A percentile compares a stretch with the other conserved stretches of the same genome.
Conservation (phyloP, 2,888 invertebrate genomes). For the Tanytarsus gracilentus region DNA sequence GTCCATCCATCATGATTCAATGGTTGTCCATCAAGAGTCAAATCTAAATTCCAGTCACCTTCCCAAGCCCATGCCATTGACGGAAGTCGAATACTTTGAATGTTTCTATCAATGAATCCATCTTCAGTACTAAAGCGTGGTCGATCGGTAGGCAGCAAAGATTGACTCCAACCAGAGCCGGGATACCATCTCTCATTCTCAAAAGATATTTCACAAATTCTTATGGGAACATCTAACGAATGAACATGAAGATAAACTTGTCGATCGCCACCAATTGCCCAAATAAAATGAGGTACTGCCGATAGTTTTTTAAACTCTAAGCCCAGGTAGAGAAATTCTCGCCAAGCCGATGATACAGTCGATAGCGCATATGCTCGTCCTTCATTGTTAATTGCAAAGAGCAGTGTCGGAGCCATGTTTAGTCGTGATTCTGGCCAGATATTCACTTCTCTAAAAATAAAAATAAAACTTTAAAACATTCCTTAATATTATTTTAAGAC, state of each 20-base stretch:
- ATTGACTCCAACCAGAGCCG: conserved; percentile 74
- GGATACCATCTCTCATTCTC: conserved; percentile 94
- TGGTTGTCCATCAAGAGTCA: conserved; percentile 75
- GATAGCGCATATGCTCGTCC: conserved; percentile 79
- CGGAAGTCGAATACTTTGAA: conserved; percentile 74
- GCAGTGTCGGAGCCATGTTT: conserved; percentile 60
- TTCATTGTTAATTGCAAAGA: conserved; percentile 80
- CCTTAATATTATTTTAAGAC: neutral
- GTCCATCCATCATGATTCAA: conserved; percentile 89
- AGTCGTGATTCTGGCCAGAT: neutral
- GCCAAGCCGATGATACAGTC: conserved; percentile 73
- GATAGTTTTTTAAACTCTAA: conserved; percentile 83
- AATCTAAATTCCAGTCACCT: conserved; percentile 82
- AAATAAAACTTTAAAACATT: neutral
- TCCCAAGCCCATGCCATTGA: conserved; percentile 98
- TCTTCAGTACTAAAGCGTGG: conserved; percentile 77
- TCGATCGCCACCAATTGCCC: conserved; percentile 89
- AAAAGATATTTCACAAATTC: conserved; percentile 81
- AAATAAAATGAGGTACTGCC: conserved; percentile 74
- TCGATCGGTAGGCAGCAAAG: conserved; percentile 79
- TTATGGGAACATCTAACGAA: conserved; percentile 79
- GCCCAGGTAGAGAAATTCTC: conserved; percentile 75
- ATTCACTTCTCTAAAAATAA: neutral
- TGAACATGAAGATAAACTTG: conserved; percentile 89
- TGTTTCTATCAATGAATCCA: conserved; percentile 67